Base-by-base conservation (phyloP, 2,113 vertebrate species). In the Pungitius pungitius region DNA sequence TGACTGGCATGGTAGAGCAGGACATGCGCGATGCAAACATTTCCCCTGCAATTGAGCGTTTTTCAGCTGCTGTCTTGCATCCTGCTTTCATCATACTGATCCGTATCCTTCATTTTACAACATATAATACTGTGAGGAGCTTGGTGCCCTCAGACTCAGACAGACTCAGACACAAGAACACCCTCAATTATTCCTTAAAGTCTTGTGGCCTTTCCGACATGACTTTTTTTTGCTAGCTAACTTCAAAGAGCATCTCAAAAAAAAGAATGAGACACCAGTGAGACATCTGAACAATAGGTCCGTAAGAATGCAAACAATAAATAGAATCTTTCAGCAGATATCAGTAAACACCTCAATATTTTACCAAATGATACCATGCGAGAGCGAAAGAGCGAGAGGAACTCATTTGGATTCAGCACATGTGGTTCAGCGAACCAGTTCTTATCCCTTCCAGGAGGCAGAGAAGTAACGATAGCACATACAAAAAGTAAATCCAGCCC, bases 281-380 rank as follows among this genome's bases (percentile, higher is more conserved):
- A 20, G 30, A 37, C 33, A 2, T 13, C 18, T 45, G 13, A 60
- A 26, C 0, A 4, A 55, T 13, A 54, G 22, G 13, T 61, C 47
- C 47, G 70, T 75, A 30, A 30, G 2, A 30, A 30, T 30, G 30
- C 42, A 56, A 58, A 74, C 68, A 77, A 61, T 73, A 78, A 69
- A 70, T 55, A 67, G 15, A 47, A 59, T 73, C 47, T 51, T 51
- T 51, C 47, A 51, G 47, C 20, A 51, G 17, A 39, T 15, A 12
- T 51, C 18, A 42, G 40, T 39, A 26, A 64, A 40, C 10, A 30
- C 27, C 27, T 77, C 45, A 30, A 22, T 22, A 49, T n/a, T n/a
- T n/a, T 13, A 26, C 33, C 20, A 45, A 3, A 45, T n/a, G 4
- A 13, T 40, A 40, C 49, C 35, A 27, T 26, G 26, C 47, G 7